Conservation (phyloP, 2,888 invertebrate genomes). For the Troglohyphantes excavatus region DNA sequence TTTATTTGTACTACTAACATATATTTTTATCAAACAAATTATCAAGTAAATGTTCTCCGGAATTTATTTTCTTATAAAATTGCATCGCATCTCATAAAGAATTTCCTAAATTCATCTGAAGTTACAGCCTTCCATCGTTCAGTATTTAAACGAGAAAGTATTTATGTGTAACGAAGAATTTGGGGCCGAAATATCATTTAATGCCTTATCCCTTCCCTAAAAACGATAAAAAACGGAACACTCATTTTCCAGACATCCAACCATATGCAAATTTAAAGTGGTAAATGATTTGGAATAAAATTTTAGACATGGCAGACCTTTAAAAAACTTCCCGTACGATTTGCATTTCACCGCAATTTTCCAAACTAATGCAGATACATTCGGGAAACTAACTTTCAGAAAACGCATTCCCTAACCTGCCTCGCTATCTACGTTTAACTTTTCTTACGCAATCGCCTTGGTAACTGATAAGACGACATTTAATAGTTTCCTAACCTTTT, state of each 20-base stretch:
- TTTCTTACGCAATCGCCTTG: not conserved
- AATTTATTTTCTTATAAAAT: too few species aligned
- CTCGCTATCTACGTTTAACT: not conserved
- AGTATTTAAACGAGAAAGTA: not conserved
- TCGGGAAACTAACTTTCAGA: not conserved
- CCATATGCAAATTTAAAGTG: not conserved
- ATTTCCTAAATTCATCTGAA: too few species aligned
- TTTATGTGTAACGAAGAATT: not conserved
- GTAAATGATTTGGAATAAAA: not conserved
- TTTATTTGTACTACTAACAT: too few species aligned
- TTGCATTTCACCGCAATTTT: not conserved
- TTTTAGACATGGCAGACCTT: not conserved
- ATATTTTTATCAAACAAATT: too few species aligned
- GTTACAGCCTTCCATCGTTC: too few species aligned
- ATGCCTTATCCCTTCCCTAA: not conserved
- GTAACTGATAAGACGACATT: not conserved
- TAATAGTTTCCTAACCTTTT: not conserved
- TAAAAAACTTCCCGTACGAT: not conserved
- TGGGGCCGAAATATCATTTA: not conserved
- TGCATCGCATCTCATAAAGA: too few species aligned
- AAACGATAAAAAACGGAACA: not conserved
- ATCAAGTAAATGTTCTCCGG: too few species aligned
- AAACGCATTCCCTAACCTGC: not conserved
- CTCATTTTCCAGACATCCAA: not conserved
- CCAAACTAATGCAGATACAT: not conserved